A percentile compares a stretch with the other conserved stretches of the same genome.
Evolutionary conservation across 2,113 vertebrate genomes (phyloP).

Genomic region (Canis aureus): DNA sequence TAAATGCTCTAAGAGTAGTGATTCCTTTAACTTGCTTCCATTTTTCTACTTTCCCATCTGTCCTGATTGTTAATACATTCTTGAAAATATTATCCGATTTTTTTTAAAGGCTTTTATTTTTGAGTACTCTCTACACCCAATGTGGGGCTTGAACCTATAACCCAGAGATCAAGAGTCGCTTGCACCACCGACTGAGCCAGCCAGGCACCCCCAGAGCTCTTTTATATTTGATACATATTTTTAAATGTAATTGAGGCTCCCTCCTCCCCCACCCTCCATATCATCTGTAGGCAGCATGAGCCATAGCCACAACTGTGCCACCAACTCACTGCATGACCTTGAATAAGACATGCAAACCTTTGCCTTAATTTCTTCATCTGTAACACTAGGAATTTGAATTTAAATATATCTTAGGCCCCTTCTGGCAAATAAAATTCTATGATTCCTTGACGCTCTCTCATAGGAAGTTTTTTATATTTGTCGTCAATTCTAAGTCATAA

Average conservation of each 20-base stretch:
- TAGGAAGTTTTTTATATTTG: neutral
- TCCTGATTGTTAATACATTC: neutral
- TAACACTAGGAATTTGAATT: neutral
- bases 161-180: neutral
- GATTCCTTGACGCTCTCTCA: neutral
- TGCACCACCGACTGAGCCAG: neutral
- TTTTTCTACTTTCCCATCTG: neutral
- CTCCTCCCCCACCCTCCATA: neutral
- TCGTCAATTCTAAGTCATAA: neutral
- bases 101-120: neutral
- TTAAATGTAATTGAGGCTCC: neutral
- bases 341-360: neutral
- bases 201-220: neutral
- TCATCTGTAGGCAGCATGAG: neutral
- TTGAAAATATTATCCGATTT: neutral
- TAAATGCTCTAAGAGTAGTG: neutral
- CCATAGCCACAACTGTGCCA: neutral
- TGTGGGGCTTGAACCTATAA: neutral
- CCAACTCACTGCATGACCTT: neutral
- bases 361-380: constrained; percentile 36
- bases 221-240: neutral
- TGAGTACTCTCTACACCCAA: neutral
- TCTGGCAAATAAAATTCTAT: neutral
- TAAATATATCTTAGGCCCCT: neutral
- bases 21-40: neutral